These are phyloP conservation scores for Brachypodius melanocephalos DNA, from an alignment of 2,113 vertebrate genomes.

Conservation along the genomic window DNA sequence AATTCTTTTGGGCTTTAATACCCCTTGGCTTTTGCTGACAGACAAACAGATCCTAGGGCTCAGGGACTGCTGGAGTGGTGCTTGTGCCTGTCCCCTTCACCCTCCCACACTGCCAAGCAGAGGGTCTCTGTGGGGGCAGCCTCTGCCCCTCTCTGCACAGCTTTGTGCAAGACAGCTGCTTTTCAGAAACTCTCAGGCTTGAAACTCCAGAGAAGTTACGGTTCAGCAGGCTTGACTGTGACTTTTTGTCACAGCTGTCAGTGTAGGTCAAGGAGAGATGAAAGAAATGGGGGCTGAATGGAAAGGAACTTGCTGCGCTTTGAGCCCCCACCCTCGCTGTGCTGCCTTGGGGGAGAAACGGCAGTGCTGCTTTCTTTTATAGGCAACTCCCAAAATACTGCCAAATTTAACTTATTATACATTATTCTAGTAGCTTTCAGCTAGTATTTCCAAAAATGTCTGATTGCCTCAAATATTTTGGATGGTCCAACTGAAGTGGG, in stretches of 20 bases:
- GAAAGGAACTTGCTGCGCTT: background rate
- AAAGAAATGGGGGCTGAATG: background rate
- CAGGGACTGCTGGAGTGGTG: accelerated
- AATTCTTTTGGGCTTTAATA: background rate
- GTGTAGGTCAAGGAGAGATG: background rate
- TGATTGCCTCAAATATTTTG: background rate
- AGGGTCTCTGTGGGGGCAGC: background rate
- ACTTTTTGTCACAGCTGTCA: slow-evolving; percentile 54
- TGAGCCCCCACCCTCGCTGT: background rate
- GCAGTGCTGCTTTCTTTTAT: background rate
- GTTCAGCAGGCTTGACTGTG: slow-evolving; percentile 21
- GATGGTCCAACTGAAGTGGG: background rate
- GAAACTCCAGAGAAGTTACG: background rate
- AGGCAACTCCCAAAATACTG: background rate
- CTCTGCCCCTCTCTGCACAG: background rate
- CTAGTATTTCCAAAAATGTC: background rate
- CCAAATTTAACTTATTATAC: background rate
- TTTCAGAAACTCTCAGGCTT: slow-evolving; percentile 9
- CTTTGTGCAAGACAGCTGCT: background rate
- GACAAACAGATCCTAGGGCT: background rate
- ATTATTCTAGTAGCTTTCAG: background rate
- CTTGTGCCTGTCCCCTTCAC: background rate
- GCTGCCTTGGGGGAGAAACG: background rate
- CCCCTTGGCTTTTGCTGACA: background rate
- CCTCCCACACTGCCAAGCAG: background rate